Base-by-base conservation (phyloP, 2,888 invertebrate genomes). In the Gymnocheta viridis region DNA sequence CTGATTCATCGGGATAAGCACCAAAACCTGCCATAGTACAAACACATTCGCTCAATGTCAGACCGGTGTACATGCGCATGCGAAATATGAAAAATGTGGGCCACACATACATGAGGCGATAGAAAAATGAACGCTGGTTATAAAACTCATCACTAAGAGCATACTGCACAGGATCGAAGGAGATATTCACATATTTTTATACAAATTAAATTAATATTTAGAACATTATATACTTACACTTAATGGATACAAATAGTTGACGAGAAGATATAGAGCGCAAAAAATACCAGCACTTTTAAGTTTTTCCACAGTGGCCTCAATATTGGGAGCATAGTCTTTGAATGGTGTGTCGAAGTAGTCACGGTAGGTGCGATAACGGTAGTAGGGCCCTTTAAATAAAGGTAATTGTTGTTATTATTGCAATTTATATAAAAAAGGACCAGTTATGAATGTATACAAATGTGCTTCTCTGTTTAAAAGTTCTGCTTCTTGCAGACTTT, bases 11-110 rank as follows among this genome's bases (percentile, higher is more conserved):
- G 0, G 99, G 99, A 92, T 99, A 99, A 0, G 97, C 97, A 2
- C 99, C 99, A 14, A 99, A 93, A 0, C 98, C 98, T 2, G 97
- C 96, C 91, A 96, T 95, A 17, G 97, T 96, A 89, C 98, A 98
- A n/a, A 97, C 96, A 91, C 96, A 96, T 92, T 99, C 98, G 0
- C 98, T 96, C 72, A 99, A 91, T 0, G 96, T 94, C 93, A 99
- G 95, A 0, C 98, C 99, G 14, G 95, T 94, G 90, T 98, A 99
- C 86, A 99, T 96, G 69, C 99, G 94, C 93, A 96, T 95, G 6
- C 98, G 95, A 92, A 99, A 98, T 74, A 95, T 95, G 62, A 96
- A 94, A 91, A 98, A 99, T 81, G 96, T 93, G 0, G 96, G 96
- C 93, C 96, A 96, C 86, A 97, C 96, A 91, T 97, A 98, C 92